Evolutionary conservation across 53 echinoderm and acorn worm genomes (phyloP), one percentile per base, ranked within the genome.

Genomic region (Stichopus horrens): DNA sequence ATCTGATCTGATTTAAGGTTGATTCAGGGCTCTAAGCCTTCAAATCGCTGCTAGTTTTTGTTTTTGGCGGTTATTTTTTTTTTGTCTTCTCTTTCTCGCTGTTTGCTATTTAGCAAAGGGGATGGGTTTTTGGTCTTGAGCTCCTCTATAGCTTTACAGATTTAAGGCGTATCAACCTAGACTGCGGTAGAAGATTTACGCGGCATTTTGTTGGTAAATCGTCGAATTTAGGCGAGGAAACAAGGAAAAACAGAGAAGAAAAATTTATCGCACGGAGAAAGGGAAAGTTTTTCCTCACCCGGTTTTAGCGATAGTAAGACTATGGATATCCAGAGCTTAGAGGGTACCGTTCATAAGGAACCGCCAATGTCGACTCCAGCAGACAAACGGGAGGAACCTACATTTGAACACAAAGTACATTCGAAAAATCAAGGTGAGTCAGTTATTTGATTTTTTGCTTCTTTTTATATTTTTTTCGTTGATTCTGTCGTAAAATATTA

Each of bases 141-240:
- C 71, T 63, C 63, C 37, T 71, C n/a, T 71, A 18, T 19, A 71
- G 71, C 71, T 57, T 81, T 81, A 81, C 81, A 81, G 81, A 81
- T 22, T 81, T 81, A 10, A 81, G 81, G 57, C 55, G 16, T 71
- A 18, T 71, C 37, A 58, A 81, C 81, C 57, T 53, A 81, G 81
- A 14, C 81, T 55, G 58, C 57, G 21, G 21, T 52, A 37, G 54
- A 23, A 81, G 81, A 81, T 81, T 81, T 81, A 81, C 57, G 21
- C 53, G 58, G 81, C 81, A 57, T 81, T 81, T 81, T 56, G 57
- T 81, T 57, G 56, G 58, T 81, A 81, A 81, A 81, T 81, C 81
- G 81, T 76, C 21, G 76, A 76, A 23, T 76, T 76, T 76, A 76
- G 76, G 76, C 37, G 37, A 37, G 37, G 37, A 37, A 37, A 37